Conservation (phyloP, 2,888 invertebrate genomes). For the Heliothis peltigera region DNA sequence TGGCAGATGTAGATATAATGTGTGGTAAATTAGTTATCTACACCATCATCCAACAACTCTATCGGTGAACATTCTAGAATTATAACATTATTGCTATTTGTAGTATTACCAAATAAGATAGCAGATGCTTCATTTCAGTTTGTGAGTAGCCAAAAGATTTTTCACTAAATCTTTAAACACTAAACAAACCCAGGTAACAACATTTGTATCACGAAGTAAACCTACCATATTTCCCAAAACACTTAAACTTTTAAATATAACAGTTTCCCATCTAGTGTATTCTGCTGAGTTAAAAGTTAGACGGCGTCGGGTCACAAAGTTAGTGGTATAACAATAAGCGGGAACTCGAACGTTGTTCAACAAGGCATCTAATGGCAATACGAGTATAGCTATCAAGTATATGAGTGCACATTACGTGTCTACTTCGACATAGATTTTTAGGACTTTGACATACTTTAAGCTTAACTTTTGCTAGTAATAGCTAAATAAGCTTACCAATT, state of each 20-base stretch:
- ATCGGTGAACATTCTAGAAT: too few relatives aligned
- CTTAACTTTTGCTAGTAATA: too few relatives aligned
- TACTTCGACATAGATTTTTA: background rate
- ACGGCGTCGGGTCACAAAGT: constrained; percentile 22
- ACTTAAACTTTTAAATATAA: constrained; percentile 37
- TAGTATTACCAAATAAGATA: too few relatives aligned
- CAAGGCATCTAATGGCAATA: background rate
- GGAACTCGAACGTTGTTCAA: constrained; percentile 5
- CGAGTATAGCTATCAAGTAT: background rate
- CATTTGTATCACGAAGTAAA: constrained; percentile 6
- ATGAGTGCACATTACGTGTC: background rate
- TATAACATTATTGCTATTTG: too few relatives aligned
- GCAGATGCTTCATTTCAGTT: too few relatives aligned
- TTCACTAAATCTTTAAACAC: background rate
- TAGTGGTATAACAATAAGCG: constrained; percentile 23
- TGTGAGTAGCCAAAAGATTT: too few relatives aligned
- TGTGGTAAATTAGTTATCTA: too few relatives aligned
- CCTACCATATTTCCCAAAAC: constrained; percentile 37
- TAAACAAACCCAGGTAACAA: background rate
- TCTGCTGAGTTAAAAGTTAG: constrained; percentile 30
- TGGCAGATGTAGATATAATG: too few relatives aligned
- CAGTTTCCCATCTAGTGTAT: constrained; percentile 20
- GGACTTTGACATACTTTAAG: too few relatives aligned
- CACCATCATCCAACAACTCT: too few relatives aligned
- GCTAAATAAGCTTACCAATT: too few relatives aligned